Percentiles rank a stretch among this genome's conserved stretches.
These are phyloP conservation scores for Eretmocerus hayati DNA, from an alignment of 2,888 invertebrate genomes.

Conservation along the genomic window DNA sequence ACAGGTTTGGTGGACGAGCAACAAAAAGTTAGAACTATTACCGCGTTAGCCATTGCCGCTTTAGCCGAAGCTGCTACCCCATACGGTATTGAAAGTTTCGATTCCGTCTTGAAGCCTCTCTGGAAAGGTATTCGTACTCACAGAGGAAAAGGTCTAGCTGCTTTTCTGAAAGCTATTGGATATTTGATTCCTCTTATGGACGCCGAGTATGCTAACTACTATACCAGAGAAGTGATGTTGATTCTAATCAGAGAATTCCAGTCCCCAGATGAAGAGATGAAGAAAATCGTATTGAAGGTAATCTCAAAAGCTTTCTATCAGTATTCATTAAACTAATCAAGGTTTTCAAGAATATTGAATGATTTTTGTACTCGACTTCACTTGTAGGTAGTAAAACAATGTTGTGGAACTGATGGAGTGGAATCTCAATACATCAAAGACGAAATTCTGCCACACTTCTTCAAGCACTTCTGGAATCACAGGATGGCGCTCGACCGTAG, in stretches of 20 bases:
- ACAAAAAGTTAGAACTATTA: constrained; percentile 98
- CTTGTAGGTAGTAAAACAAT: constrained; percentile 90
- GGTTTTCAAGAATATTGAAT: too few species aligned
- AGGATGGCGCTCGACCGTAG: constrained; percentile 97
- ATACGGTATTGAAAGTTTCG: constrained; percentile 99
- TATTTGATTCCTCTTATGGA: constrained; percentile 99
- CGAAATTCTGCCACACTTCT: constrained; percentile 96
- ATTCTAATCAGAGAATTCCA: constrained; percentile 99
- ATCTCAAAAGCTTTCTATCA: too few species aligned
- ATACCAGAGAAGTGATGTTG: constrained; percentile 98
- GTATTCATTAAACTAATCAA: too few species aligned
- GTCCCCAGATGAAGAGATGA: constrained; percentile 99
- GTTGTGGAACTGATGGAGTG: constrained; percentile 99
- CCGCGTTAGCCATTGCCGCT: constrained; percentile 95
- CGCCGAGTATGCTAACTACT: constrained; percentile 99
- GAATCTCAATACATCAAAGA: constrained; percentile 99
- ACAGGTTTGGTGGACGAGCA: constrained; percentile 92
- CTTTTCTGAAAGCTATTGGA: constrained; percentile 99
- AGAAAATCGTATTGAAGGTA: constrained; percentile 98
- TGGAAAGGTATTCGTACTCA: constrained; percentile 98
- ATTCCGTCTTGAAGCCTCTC: constrained; percentile 96
- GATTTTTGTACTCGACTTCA: constrained; percentile 1
- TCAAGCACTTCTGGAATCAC: constrained; percentile 99
- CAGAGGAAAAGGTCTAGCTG: constrained; percentile 88
- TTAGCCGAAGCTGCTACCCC: constrained; percentile 98